phyloP scores from a whole-genome alignment of 1,140 invertebrate genomes.

The Muscidifurax raptorellus region DNA sequence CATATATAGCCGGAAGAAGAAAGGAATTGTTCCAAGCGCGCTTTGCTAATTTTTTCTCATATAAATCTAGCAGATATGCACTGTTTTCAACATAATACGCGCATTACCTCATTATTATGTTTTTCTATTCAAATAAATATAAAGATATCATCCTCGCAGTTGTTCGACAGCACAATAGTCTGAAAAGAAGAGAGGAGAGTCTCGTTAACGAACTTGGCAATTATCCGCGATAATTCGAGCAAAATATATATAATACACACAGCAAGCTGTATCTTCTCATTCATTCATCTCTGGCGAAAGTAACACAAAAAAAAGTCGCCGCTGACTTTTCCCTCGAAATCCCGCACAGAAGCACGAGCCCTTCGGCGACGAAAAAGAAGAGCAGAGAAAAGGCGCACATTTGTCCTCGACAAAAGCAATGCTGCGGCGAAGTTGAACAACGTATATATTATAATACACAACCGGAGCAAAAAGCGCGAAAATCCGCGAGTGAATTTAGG shows the following conservation, averaged over 20 bases:
- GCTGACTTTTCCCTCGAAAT: background rate
- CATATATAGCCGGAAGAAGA: too few relatives aligned
- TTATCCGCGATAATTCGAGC: background rate
- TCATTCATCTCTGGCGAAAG: background rate
- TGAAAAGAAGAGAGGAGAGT: background rate
- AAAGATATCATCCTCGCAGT: background rate
- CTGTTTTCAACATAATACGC: too few relatives aligned
- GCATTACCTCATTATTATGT: too few relatives aligned
- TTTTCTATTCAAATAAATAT: background rate
- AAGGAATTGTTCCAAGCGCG: too few relatives aligned
- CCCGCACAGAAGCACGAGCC: background rate
- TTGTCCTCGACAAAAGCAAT: background rate
- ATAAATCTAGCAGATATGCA: too few relatives aligned
- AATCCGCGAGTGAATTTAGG: constrained; percentile 23
- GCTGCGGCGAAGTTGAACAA: background rate
- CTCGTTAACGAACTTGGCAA: background rate
- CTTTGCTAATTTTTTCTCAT: too few relatives aligned
- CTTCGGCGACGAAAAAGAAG: background rate
- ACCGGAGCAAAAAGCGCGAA: constrained; percentile 19
- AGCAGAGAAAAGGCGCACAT: background rate
- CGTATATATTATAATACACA: constrained; percentile 18
- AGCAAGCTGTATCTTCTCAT: background rate
- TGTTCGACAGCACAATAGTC: background rate
- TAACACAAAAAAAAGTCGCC: background rate
- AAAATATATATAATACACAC: background rate